These are phyloP conservation scores for Oxyruncus cristatus DNA, from an alignment of 2,113 vertebrate species.

Conservation along the genomic window DNA sequence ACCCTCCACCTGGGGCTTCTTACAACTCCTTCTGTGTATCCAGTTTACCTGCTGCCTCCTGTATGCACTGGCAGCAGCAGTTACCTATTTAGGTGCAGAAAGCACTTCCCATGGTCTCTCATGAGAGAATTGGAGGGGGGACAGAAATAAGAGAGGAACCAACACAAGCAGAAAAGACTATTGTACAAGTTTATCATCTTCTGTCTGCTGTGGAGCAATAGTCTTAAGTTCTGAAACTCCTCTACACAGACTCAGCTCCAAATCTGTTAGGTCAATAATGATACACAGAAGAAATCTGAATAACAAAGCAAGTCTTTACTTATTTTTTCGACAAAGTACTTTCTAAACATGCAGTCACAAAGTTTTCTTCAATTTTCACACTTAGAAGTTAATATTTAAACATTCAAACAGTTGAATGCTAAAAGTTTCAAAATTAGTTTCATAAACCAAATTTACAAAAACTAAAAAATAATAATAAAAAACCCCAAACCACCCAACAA, in stretches of 20 bases:
- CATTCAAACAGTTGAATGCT: neutral
- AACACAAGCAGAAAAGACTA: neutral
- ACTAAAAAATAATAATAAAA: neutral
- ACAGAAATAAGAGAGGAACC: neutral
- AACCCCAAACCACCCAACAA: accelerated
- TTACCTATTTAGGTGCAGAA: neutral
- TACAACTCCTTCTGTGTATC: neutral
- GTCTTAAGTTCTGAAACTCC: neutral
- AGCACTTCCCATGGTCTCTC: neutral
- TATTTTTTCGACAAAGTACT: neutral
- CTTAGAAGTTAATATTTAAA: neutral
- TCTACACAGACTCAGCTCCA: neutral
- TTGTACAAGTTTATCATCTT: neutral
- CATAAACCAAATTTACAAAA: neutral
- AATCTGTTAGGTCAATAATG: neutral
- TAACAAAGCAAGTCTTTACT: neutral
- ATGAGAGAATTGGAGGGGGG: neutral
- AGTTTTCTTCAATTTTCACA: neutral
- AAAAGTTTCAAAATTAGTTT: neutral
- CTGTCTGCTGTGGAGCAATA: neutral
- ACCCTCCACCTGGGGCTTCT: neutral
- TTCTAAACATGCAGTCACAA: neutral
- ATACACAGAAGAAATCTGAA: neutral
- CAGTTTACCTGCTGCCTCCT: neutral
- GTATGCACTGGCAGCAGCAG: neutral